Conservation (phyloP, 2,888 invertebrate genomes). For the Papilio gigon region DNA sequence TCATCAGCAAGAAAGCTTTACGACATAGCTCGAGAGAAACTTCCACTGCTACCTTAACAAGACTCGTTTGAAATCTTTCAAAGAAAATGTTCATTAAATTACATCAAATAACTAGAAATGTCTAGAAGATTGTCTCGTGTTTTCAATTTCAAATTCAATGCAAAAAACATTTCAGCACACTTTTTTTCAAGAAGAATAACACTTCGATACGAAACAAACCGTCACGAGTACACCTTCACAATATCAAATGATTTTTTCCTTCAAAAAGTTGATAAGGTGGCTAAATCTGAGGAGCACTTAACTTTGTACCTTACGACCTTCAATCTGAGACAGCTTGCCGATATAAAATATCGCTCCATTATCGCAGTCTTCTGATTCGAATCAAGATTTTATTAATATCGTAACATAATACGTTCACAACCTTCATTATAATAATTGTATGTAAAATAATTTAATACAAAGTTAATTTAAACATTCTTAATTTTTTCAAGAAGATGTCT, state of each 20-base stretch:
- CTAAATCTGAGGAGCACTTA: constrained; percentile 29
- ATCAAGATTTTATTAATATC: background rate
- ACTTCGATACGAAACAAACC: too few species aligned
- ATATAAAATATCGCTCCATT: constrained; percentile 24
- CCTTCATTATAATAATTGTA: too few species aligned
- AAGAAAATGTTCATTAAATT: constrained; percentile 10
- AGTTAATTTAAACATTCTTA: too few species aligned
- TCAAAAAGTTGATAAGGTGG: constrained; percentile 7
- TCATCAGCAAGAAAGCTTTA: constrained; percentile 38
- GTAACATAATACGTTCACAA: too few species aligned
- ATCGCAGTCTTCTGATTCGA: background rate
- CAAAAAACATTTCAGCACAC: too few species aligned
- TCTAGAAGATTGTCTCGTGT: background rate
- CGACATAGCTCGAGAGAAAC: constrained; percentile 19
- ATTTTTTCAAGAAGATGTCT: background rate
- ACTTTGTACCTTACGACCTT: background rate
- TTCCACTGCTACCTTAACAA: constrained; percentile 5
- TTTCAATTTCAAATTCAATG: background rate
- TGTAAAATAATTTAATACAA: background rate
- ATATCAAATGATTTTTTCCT: constrained; percentile 14
- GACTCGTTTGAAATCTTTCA: constrained; percentile 2
- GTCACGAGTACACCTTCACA: background rate
- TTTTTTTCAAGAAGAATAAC: too few species aligned
- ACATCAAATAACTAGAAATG: background rate
- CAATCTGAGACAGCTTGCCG: constrained; percentile 9